These are phyloP conservation scores for Pantherophis alleghaniensis DNA, from an alignment of 2,797 vertebrate species.

Conservation along the genomic window DNA sequence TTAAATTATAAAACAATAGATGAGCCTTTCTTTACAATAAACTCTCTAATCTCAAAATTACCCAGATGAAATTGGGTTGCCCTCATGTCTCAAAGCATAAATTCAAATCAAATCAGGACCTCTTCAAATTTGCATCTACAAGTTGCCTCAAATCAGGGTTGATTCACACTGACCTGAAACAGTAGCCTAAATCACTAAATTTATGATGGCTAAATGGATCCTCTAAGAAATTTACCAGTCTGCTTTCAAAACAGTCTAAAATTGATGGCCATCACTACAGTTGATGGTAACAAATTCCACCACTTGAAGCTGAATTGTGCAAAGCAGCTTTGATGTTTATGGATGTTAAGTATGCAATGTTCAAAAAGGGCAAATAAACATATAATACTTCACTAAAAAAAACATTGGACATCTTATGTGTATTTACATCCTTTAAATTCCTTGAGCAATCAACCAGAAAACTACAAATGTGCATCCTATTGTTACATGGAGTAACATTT, in stretches of 20 bases:
- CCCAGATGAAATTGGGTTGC: not conserved
- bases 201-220: not conserved
- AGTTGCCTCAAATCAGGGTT: not conserved
- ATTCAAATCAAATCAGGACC: not conserved
- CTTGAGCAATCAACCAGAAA: not conserved
- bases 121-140: not conserved
- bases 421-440: not conserved
- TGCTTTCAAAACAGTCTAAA: not conserved
- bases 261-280: not conserved
- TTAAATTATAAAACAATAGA: not conserved
- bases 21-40: not conserved
- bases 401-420: not conserved
- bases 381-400: not conserved
- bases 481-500: not conserved
- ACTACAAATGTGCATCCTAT: not conserved
- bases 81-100: not conserved
- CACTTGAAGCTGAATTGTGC: not conserved
- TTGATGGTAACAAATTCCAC: not conserved
- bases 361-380: not conserved
- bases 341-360: not conserved
- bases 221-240: not conserved
- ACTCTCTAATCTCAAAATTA: not conserved
- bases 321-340: not conserved
- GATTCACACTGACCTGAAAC: not conserved
- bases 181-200: not conserved